Base-by-base conservation (phyloP, 2,113 vertebrate genomes). In the Siniperca chuatsi region DNA sequence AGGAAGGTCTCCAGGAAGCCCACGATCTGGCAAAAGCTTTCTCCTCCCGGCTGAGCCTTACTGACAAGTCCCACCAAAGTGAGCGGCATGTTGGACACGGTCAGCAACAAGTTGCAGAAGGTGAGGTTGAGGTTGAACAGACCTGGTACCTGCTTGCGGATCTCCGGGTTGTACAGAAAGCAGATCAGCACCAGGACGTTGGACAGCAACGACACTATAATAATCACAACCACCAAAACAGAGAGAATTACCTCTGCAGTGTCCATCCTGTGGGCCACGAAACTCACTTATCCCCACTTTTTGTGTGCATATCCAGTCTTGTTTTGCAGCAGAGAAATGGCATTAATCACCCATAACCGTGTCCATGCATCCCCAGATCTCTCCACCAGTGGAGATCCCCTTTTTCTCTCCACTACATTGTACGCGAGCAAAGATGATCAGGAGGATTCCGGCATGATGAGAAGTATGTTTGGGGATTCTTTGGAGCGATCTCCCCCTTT, bases 41-140 rank as follows among this genome's bases (percentile, higher is more conserved):
- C 96, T 11, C 97, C 97, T 0, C 96, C 97, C 0, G 97, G 97
- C 87, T 96, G 97, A 62, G 95, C 91, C 81, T 96, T 93, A 71
- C 96, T 96, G 87, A 98, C 95, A 40, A 99, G 96, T 83, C 97
- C 98, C 58, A 96, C 97, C 95, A 99, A 89, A 67, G 98, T 99
- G 88, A 99, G 95, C 25, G 98, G 98, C 98, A 99, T 99, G 96
- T 96, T 99, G 82, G 97, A 95, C 66, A 97, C 97, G 12, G 97
- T 97, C 91, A 98, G 96, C 96, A 99, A 96, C 96, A 99, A 91
- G 97, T 99, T 98, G 93, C 98, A 98, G 94, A 98, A 97, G 92
- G 98, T 99, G 92, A 99, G 96, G 96, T 99, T 99, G 91, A 99
- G 97, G 92, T 97, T 99, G 95, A 99, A 99, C 83, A 99, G 95